Conservation (phyloP, 2,888 invertebrate genomes). For the Bibio marci region DNA sequence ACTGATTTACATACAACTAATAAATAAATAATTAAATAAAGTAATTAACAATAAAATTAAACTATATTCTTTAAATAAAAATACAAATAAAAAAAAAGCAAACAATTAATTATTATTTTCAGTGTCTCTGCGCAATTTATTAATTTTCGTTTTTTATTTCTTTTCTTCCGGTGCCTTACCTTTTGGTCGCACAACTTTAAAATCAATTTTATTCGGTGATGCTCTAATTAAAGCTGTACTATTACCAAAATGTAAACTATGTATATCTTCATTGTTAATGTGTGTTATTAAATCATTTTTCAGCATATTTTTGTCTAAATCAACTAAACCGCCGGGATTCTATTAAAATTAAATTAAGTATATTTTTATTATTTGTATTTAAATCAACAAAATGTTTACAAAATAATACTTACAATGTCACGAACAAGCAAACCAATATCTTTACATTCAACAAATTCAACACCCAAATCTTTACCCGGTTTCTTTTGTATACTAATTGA, state of each 20-base stretch:
- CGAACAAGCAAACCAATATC: constrained; percentile 78
- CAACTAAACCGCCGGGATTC: constrained; percentile 78
- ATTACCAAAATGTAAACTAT: constrained; percentile 58
- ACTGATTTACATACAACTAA: too few relatives aligned
- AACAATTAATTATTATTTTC: too few relatives aligned
- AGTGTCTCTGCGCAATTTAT: too few relatives aligned
- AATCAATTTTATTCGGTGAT: constrained; percentile 58
- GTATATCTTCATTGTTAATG: constrained; percentile 75
- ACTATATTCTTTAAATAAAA: too few relatives aligned
- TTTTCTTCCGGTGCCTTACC: constrained; percentile 20
- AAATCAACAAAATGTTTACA: background rate
- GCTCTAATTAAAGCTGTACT: constrained; percentile 83
- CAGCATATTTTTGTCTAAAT: constrained; percentile 73
- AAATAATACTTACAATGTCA: constrained; percentile 62
- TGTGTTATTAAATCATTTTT: constrained; percentile 81
- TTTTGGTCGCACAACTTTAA: constrained; percentile 79
- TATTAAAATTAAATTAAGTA: constrained; percentile 23
- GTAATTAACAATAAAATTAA: too few relatives aligned
- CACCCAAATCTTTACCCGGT: constrained; percentile 71
- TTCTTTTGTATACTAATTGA: constrained; percentile 78
- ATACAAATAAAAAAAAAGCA: too few relatives aligned
- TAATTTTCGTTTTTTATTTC: too few relatives aligned
- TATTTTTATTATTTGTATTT: background rate
- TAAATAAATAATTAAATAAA: too few relatives aligned
- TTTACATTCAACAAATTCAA: constrained; percentile 67